Conservation (phyloP, 2,888 invertebrate species). For the Pterostichus niger region DNA sequence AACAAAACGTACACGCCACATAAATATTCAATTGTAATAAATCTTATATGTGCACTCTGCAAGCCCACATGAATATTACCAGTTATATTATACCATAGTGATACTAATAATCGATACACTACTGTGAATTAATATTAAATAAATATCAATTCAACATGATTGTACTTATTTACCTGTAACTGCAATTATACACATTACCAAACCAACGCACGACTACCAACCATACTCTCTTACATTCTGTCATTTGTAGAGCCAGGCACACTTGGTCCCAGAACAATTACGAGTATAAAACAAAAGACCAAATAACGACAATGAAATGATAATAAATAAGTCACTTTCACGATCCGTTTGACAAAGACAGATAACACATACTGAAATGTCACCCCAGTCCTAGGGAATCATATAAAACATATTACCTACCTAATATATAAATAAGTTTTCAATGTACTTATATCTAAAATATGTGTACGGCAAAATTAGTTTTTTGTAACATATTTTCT, state of each 20-base stretch:
- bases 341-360: no score
- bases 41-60: slow-evolving; percentile 66
- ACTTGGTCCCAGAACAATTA: no score
- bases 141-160: slow-evolving; percentile 75
- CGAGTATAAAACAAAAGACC: no score
- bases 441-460: slow-evolving; percentile 1
- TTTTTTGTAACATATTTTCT: no score
- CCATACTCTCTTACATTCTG: slow-evolving; percentile 9
- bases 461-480: not conserved
- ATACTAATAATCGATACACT: slow-evolving; percentile 77
- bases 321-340: no score
- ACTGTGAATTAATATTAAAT: slow-evolving; percentile 75
- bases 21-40: slow-evolving; percentile 54
- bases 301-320: no score
- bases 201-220: no score
- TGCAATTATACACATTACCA: slow-evolving; percentile 1
- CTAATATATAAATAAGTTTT: not conserved
- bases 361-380: no score
- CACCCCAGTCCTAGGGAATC: no score
- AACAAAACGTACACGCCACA: slow-evolving; percentile 35
- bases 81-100: slow-evolving; percentile 59
- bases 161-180: slow-evolving; percentile 72
- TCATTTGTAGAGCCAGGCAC: not conserved
- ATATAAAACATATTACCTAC: no score
- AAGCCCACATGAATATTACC: slow-evolving; percentile 60